Evolutionary conservation across 2,113 vertebrate species (phyloP).

Genomic region (Macrotis lagotis): DNA sequence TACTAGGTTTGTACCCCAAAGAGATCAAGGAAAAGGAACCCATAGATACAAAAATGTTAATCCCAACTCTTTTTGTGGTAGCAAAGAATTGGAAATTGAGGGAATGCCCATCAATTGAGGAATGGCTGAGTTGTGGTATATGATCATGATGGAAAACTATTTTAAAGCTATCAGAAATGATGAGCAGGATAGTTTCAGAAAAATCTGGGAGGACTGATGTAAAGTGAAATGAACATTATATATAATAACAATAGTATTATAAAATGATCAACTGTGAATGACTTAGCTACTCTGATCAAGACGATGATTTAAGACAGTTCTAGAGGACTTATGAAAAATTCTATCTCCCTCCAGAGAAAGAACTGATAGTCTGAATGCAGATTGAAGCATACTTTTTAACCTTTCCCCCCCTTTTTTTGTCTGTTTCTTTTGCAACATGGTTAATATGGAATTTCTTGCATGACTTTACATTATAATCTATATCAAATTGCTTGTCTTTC

Average conservation of each 20-base stretch:
- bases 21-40: neutral
- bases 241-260: neutral
- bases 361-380: neutral
- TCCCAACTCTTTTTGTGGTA: neutral
- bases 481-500: neutral
- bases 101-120: neutral
- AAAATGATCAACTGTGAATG: neutral
- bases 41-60: neutral
- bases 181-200: neutral
- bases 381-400: neutral
- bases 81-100: neutral
- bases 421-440: neutral
- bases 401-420: too few relatives aligned
- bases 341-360: neutral
- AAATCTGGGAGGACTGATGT: neutral
- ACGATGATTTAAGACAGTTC: neutral
- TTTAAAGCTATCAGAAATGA: neutral
- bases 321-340: neutral
- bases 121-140: neutral
- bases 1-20: neutral
- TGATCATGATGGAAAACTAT: neutral
- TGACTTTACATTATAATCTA: neutral
- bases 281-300: neutral
- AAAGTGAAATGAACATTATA: neutral
- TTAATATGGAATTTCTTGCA: neutral